phyloP scores from a whole-genome alignment of 1,140 invertebrate genomes.

The Samia ricini region DNA sequence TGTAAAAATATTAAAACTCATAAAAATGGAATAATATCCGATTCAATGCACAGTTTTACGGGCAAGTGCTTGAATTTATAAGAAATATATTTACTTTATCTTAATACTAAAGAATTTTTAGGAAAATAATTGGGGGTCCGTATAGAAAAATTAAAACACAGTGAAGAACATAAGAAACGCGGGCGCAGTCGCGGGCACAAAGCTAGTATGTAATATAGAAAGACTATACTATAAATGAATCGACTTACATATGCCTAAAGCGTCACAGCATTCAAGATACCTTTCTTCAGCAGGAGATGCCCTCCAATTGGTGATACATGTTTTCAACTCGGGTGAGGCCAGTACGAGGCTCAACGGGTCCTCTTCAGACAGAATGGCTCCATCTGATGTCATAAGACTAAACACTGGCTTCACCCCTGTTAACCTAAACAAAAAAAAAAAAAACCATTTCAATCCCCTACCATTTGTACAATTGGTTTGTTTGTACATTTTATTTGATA shows the following conservation, averaged over 20 bases:
- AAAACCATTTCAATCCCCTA: not conserved
- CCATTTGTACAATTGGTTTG: not conserved
- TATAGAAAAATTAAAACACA: no score
- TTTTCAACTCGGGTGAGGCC: slow-evolving; percentile 78
- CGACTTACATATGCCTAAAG: slow-evolving; percentile 77
- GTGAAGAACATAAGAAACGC: no score
- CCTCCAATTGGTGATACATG: slow-evolving; percentile 81
- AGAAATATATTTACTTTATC: no score
- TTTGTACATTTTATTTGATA: not conserved
- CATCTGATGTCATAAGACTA: slow-evolving; percentile 82
- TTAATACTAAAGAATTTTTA: no score
- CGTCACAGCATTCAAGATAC: slow-evolving; percentile 81
- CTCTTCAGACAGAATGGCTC: slow-evolving; percentile 81
- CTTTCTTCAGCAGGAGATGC: slow-evolving; percentile 80
- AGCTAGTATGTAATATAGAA: not conserved
- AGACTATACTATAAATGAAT: not conserved
- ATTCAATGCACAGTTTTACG: no score
- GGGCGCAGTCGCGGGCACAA: no score
- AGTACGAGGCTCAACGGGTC: slow-evolving; percentile 80
- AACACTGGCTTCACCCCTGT: slow-evolving; percentile 81
- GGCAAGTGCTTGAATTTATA: no score
- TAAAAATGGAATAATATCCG: no score
- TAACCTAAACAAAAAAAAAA: slow-evolving; percentile 72
- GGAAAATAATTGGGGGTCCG: no score
- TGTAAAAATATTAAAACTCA: no score